Percentiles rank a stretch among this genome's conserved stretches.
Conservation (phyloP, 1,140 invertebrate species). For the Drosophila bipectinata region DNA sequence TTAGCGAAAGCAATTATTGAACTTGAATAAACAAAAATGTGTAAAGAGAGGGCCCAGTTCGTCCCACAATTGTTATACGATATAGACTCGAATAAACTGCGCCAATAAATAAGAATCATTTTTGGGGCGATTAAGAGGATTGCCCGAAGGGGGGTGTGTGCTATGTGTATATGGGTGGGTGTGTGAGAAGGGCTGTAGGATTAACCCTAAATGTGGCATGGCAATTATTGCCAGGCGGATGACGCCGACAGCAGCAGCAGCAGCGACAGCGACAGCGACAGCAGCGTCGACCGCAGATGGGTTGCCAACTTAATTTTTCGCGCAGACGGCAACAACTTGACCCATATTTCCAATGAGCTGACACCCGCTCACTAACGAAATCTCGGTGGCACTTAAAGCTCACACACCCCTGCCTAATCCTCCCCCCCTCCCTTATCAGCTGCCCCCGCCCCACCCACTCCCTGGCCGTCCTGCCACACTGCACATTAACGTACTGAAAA, state of each 20-base stretch:
- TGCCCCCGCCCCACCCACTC: background rate
- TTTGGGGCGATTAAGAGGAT: constrained; percentile 41
- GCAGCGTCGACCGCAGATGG: constrained; percentile 39
- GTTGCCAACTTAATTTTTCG: constrained; percentile 74
- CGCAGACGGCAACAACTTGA: constrained; percentile 80
- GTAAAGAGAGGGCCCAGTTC: background rate
- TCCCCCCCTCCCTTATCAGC: background rate
- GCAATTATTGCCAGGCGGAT: constrained; percentile 76
- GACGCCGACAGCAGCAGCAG: constrained; percentile 29
- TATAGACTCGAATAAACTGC: constrained; percentile 48
- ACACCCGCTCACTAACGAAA: constrained; percentile 39
- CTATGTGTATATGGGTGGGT: constrained; percentile 13
- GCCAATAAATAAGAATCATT: constrained; percentile 53
- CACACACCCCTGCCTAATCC: constrained; percentile 42
- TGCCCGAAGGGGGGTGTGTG: background rate
- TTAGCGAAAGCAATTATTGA: constrained; percentile 4
- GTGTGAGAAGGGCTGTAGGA: constrained; percentile 55
- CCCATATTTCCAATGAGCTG: constrained; percentile 76
- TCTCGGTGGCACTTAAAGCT: constrained; percentile 70
- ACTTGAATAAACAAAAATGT: constrained; percentile 14
- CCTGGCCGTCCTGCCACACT: constrained; percentile 11
- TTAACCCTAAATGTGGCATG: constrained; percentile 77
- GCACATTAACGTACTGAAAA: constrained; percentile 75
- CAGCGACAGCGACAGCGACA: constrained; percentile 1
- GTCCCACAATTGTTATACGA: constrained; percentile 13